A percentile compares a stretch with the other conserved stretches of the same genome.
These are phyloP conservation scores for Serinus canaria DNA, from an alignment of 2,113 vertebrate species.

Conservation along the genomic window DNA sequence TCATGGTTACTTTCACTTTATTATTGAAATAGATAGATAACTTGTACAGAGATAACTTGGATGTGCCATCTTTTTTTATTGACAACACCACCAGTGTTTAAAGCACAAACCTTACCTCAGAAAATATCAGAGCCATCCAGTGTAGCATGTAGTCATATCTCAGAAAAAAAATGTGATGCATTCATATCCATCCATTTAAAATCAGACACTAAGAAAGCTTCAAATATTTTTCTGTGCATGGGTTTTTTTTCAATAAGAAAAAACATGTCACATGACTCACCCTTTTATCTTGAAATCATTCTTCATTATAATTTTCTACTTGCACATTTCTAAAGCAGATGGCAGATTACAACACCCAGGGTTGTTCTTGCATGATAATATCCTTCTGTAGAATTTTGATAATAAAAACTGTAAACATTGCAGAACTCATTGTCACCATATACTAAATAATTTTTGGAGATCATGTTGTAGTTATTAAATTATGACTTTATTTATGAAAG, in stretches of 20 bases:
- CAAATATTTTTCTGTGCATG: not conserved
- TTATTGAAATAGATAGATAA: not conserved
- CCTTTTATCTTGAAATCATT: not conserved
- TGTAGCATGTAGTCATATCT: no score
- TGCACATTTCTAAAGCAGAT: not conserved
- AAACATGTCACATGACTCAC: not conserved
- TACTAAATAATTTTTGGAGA: not conserved
- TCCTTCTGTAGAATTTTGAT: not conserved
- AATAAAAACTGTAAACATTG: not conserved
- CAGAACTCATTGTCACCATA: not conserved
- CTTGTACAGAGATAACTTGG: not conserved
- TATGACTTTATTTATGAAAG: not conserved
- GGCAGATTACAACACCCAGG: not conserved
- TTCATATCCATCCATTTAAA: not conserved
- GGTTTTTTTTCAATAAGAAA: not conserved
- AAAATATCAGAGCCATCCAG: not conserved
- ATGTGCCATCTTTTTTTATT: not conserved
- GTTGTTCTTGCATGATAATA: not conserved
- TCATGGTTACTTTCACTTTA: not conserved
- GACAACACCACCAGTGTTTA: not conserved
- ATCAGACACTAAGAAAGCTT: not conserved
- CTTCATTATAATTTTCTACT: not conserved
- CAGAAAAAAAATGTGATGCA: not conserved
- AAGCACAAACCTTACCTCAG: not conserved
- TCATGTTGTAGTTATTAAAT: not conserved